Conservation (phyloP, 2,797 vertebrate genomes). For the Aldrovandia affinis region DNA sequence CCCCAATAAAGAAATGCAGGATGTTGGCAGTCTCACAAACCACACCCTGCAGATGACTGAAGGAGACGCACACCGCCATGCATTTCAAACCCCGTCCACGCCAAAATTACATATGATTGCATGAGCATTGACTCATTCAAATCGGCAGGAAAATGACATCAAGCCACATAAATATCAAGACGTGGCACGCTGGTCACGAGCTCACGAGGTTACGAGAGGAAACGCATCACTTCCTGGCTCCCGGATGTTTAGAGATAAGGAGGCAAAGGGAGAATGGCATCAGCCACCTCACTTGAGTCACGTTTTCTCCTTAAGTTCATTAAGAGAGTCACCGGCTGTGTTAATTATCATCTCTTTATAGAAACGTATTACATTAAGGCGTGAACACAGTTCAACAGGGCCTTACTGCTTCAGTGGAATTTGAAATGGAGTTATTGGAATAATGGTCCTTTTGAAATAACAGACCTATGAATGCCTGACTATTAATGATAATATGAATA, state of each 20-base stretch:
- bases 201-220: slow-evolving; percentile 23
- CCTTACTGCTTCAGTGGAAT: neutral
- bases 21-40: neutral
- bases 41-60: neutral
- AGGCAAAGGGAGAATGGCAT: slow-evolving; percentile 66
- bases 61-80: neutral
- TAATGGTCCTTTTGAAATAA: neutral
- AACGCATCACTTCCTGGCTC: slow-evolving; percentile 56
- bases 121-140: neutral
- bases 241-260: slow-evolving; percentile 61
- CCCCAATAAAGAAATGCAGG: neutral
- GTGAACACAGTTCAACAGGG: neutral
- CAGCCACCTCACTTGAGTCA: slow-evolving; percentile 60
- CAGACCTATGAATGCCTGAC: too few relatives aligned
- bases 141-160: neutral
- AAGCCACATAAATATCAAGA: neutral
- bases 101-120: too few relatives aligned
- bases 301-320: slow-evolving; percentile 35
- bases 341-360: slow-evolving; percentile 30
- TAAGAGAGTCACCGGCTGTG: slow-evolving; percentile 7
- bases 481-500: too few relatives aligned
- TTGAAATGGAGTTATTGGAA: neutral
- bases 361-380: neutral
- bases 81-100: neutral
- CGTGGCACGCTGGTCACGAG: neutral